Evolutionary conservation across 2,888 invertebrate species (phyloP), one percentile per base, ranked within the genome.

Genomic region (Xanthorhoe spadicearia): DNA sequence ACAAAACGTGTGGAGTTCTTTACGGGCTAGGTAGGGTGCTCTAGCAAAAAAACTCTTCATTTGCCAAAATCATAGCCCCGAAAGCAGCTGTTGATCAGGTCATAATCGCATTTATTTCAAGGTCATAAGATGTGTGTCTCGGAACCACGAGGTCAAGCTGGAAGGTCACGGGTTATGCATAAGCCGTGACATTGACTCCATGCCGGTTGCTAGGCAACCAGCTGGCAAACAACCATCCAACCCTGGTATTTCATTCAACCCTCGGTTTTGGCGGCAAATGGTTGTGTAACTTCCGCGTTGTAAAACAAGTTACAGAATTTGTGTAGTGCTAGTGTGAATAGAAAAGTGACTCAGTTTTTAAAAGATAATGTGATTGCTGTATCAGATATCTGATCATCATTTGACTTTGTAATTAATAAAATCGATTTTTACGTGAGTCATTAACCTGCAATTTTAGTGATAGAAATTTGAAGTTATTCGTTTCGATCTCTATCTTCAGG

Each of bases 171-270:
- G 77, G 69, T 84, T 84, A 84, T 85, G 85, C 84, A 86, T 83
- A 74, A 75, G 78, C 80, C 82, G 74, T 89, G 90, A 87, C 89
- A 87, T 88, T 90, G 88, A 77, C 69, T 69, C 82, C 88, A 89
- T 90, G 90, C 61, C 73, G 17, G 88, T 89, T 84, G 83, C 90
- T 76, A 78, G 69, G 88, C 83, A 77, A 89, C 86, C 32, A 35
- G 48, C 61, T 53, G 64, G 68, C 84, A 84, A 84, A 87, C 89
- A 89, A 86, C 88, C 82, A 84, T 75, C 54, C 69, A 69, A 67
- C 69, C 79, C 78, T 75, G 68, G 58, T 5, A 10, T 56, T 83
- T 82, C 86, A 90, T 88, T 90, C 84, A 81, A 74, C 66, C 72
- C 75, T 73, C 59, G 60, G 51, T 64, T 43, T 61, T 68, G 43